phyloP scores from a whole-genome alignment of 2,797 vertebrate species.

The Micromesistius poutassou region DNA sequence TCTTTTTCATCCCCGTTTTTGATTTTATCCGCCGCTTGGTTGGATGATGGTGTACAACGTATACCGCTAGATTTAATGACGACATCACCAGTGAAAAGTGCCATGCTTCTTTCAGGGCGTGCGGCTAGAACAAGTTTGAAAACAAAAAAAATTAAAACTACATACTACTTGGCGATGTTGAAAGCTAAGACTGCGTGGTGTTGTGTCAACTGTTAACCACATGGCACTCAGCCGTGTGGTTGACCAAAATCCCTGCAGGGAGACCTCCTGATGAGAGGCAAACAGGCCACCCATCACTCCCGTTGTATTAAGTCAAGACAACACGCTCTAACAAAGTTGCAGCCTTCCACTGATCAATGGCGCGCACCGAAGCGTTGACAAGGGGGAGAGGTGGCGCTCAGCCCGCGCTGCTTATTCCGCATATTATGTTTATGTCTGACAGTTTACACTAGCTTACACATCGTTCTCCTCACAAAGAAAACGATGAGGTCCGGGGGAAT shows the following conservation, averaged over 20 bases:
- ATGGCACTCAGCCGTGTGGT: not conserved
- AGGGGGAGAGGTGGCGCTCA: not conserved
- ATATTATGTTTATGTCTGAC: slow-evolving; percentile 22
- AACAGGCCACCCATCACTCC: not conserved
- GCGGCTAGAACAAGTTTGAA: not conserved
- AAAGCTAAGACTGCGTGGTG: not conserved
- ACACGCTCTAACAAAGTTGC: not conserved
- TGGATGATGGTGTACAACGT: not conserved
- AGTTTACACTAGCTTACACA: slow-evolving; percentile 30
- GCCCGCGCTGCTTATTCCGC: slow-evolving; percentile 21
- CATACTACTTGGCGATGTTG: not conserved
- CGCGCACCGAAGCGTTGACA: not conserved
- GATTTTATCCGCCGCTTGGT: not conserved
- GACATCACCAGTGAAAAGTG: not conserved
- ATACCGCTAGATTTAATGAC: not conserved
- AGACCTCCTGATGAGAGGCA: not conserved
- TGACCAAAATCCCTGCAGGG: not conserved
- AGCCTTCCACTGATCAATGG: slow-evolving; percentile 1
- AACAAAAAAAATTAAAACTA: not conserved
- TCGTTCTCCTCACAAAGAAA: slow-evolving; percentile 22
- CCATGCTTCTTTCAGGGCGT: too few species aligned
- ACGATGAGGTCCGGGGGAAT: slow-evolving; percentile 30
- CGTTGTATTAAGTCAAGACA: not conserved
- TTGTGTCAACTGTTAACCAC: not conserved
- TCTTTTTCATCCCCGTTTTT: not conserved